Percentiles rank a stretch among this genome's conserved stretches.
These are phyloP conservation scores for Ectemnius cavifrons DNA, from an alignment of 2,888 invertebrate genomes.

Conservation along the genomic window DNA sequence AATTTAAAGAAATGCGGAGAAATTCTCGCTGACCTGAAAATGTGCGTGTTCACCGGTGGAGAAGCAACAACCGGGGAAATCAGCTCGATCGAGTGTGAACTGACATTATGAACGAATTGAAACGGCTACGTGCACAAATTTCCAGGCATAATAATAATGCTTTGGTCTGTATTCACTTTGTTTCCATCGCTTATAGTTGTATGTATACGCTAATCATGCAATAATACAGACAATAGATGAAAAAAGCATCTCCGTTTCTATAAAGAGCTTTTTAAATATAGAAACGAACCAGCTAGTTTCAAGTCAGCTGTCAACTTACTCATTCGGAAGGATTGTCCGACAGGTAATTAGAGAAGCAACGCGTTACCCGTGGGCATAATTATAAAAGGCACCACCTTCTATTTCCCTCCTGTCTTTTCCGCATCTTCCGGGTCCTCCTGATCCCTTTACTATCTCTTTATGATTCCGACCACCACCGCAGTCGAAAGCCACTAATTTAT, in stretches of 20 bases:
- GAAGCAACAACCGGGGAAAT: no score
- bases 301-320: conserved; percentile 65
- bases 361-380: conserved; percentile 76
- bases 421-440: conserved; percentile 35
- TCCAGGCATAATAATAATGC: no score
- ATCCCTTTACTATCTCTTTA: conserved; percentile 8
- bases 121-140: no score
- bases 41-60: no score
- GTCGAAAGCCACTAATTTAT: no score
- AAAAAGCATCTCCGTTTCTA: no score
- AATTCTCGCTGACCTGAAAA: background rate
- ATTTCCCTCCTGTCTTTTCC: conserved; percentile 31
- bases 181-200: no score
- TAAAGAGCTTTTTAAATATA: no score
- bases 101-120: background rate
- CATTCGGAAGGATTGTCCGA: conserved; percentile 74
- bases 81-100: background rate
- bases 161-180: no score
- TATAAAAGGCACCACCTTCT: conserved; percentile 66
- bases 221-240: no score
- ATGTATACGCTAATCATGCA: no score
- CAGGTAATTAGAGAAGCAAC: conserved; percentile 77
- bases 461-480: background rate
- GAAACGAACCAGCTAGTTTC: conserved; percentile 27
- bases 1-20: background rate